These are phyloP conservation scores for Holothuria leucospilota DNA, from an alignment of 53 echinoderm and acorn worm genomes.

Conservation along the genomic window DNA sequence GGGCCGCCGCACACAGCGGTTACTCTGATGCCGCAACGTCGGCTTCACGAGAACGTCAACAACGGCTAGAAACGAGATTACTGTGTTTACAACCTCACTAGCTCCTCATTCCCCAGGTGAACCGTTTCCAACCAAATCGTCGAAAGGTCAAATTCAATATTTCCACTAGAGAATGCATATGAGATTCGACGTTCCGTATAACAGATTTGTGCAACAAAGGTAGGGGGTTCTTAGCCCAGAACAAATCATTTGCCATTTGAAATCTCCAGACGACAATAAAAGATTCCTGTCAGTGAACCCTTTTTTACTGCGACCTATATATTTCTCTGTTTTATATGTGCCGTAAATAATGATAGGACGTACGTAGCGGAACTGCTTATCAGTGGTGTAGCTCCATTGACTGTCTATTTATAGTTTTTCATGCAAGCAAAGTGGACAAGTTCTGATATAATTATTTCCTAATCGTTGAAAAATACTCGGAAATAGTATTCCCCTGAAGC, in stretches of 20 bases:
- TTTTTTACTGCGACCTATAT: conserved; percentile 24
- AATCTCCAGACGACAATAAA: conserved; percentile 27
- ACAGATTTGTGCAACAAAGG: conserved; percentile 12
- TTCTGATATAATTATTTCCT: no score
- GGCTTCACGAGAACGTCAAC: no score
- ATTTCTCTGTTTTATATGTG: no score
- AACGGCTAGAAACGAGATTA: conserved; percentile 14
- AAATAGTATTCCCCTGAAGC: no score
- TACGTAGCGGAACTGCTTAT: no score
- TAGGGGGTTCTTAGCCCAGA: background rate
- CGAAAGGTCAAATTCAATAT: conserved; percentile 27
- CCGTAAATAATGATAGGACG: no score
- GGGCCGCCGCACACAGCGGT: no score
- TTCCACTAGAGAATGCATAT: background rate
- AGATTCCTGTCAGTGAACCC: conserved; percentile 26
- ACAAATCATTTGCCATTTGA: conserved; percentile 19
- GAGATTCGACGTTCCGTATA: conserved; percentile 11
- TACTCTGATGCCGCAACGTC: no score
- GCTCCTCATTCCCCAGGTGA: conserved; percentile 33
- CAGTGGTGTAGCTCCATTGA: no score
- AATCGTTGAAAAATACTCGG: no score
- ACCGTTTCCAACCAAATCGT: conserved; percentile 17
- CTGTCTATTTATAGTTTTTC: no score
- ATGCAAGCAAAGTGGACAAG: no score
- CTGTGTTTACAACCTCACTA: conserved; percentile 18